Percentiles rank a stretch among this genome's conserved stretches.
phyloP scores from a whole-genome alignment of 2,113 vertebrate species.

The Hyperopisus bebe region DNA sequence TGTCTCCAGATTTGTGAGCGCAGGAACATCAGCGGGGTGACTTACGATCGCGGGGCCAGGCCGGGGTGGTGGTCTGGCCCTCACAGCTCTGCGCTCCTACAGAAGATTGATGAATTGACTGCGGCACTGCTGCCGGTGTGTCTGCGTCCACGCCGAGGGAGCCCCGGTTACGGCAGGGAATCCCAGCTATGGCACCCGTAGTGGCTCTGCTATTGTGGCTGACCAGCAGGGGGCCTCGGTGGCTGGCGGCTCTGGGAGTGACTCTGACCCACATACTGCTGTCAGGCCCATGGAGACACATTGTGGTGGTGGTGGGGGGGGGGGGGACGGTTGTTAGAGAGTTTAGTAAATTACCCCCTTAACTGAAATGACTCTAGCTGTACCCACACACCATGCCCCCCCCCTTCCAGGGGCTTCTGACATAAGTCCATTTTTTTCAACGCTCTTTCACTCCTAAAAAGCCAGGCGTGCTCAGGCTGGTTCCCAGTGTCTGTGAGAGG shows the following conservation, averaged over 20 bases:
- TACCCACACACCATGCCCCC: conserved; percentile 13
- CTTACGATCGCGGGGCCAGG: background rate
- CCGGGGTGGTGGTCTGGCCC: background rate
- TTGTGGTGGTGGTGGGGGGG: conserved; percentile 5
- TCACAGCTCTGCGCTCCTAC: background rate
- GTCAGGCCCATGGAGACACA: conserved; percentile 26
- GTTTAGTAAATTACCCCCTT: conserved; percentile 9
- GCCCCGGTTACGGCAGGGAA: conserved; percentile 21
- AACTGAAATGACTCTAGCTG: background rate
- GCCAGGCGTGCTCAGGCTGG: background rate
- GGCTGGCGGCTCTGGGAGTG: background rate
- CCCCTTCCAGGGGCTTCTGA: background rate
- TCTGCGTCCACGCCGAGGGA: background rate
- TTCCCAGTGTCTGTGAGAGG: background rate
- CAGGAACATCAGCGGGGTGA: background rate
- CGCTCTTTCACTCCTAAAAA: background rate
- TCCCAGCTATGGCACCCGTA: conserved; percentile 18
- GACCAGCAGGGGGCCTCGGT: conserved; percentile 19
- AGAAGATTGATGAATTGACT: conserved; percentile 22
- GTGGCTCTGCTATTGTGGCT: conserved; percentile 18
- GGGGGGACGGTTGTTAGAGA: background rate
- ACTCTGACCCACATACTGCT: conserved; percentile 22
- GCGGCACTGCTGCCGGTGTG: conserved; percentile 15
- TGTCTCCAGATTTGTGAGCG: conserved; percentile 10
- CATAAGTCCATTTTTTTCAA: background rate